A percentile compares a stretch with the other conserved stretches of the same genome.
These are phyloP conservation scores for Catharus fuscescens DNA, from an alignment of 2,113 vertebrate genomes.

Conservation along the genomic window DNA sequence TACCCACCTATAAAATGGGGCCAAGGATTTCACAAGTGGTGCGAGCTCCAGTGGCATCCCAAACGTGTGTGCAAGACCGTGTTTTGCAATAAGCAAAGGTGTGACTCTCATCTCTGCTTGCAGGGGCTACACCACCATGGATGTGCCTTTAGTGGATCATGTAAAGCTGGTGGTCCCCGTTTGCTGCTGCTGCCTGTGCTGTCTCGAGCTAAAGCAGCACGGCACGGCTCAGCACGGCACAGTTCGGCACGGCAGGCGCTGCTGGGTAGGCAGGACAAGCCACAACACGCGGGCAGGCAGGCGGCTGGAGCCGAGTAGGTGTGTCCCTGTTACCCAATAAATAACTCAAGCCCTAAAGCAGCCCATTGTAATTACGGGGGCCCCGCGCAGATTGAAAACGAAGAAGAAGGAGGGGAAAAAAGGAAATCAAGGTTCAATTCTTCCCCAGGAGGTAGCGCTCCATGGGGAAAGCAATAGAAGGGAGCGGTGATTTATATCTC, in stretches of 20 bases:
- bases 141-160: too few species aligned
- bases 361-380: constrained; percentile 60
- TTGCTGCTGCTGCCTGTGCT: neutral
- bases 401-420: constrained; percentile 28
- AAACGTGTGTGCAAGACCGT: fast-evolving
- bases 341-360: constrained; percentile 60
- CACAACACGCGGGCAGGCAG: neutral
- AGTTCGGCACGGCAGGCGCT: neutral
- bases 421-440: constrained; percentile 52
- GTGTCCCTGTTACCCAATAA: constrained; percentile 64
- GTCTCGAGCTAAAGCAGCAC: neutral
- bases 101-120: fast-evolving
- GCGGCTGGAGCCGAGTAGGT: constrained; percentile 22
- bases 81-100: neutral
- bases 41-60: neutral
- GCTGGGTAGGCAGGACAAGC: constrained; percentile 27
- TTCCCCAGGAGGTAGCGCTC: constrained; percentile 45
- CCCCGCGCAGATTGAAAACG: constrained; percentile 48
- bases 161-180: neutral
- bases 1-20: neutral
- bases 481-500: constrained; percentile 47
- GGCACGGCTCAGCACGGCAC: neutral
- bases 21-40: neutral
- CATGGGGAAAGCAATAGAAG: neutral
- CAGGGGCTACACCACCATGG: neutral